These are phyloP conservation scores for Ptyas mucosa DNA, from an alignment of 2,113 vertebrate genomes.

Conservation along the genomic window DNA sequence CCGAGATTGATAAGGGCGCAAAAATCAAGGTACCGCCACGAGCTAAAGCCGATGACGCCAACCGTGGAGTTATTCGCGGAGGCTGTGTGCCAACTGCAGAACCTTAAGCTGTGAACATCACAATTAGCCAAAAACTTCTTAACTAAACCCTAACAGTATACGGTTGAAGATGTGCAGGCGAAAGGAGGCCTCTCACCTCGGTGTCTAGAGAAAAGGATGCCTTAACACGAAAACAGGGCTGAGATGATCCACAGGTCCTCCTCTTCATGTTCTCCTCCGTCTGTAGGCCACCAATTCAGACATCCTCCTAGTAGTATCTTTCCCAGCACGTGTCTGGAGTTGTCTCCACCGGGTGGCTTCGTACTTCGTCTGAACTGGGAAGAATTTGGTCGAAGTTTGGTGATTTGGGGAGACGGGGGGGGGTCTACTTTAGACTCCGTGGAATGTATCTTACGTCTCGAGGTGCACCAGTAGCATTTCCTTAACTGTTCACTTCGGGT, in stretches of 20 bases:
- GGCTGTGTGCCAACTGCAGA: background rate
- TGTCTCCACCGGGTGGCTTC: background rate
- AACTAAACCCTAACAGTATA: slow-evolving; percentile 30
- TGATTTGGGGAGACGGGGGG: background rate
- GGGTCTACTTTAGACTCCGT: background rate
- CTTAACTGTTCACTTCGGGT: background rate
- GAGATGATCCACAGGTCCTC: background rate
- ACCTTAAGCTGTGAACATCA: slow-evolving; percentile 38
- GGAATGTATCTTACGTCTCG: background rate
- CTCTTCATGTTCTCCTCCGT: rapidly evolving
- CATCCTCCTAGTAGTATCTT: background rate
- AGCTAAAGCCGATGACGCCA: background rate
- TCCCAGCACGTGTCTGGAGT: rapidly evolving
- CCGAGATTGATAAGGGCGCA: background rate
- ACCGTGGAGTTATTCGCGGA: background rate
- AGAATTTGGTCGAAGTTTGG: background rate
- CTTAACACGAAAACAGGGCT: slow-evolving; percentile 50
- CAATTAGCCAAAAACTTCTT: slow-evolving; percentile 42
- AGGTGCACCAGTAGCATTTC: background rate
- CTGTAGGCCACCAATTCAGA: background rate
- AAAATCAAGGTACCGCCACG: background rate
- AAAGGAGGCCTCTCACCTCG: slow-evolving; percentile 1
- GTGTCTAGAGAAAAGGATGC: slow-evolving; percentile 56
- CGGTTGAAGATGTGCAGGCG: slow-evolving; percentile 39
- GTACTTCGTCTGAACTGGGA: background rate